These are phyloP conservation scores for Eupithecia subumbrata DNA, from an alignment of 2,888 invertebrate genomes.

Conservation along the genomic window DNA sequence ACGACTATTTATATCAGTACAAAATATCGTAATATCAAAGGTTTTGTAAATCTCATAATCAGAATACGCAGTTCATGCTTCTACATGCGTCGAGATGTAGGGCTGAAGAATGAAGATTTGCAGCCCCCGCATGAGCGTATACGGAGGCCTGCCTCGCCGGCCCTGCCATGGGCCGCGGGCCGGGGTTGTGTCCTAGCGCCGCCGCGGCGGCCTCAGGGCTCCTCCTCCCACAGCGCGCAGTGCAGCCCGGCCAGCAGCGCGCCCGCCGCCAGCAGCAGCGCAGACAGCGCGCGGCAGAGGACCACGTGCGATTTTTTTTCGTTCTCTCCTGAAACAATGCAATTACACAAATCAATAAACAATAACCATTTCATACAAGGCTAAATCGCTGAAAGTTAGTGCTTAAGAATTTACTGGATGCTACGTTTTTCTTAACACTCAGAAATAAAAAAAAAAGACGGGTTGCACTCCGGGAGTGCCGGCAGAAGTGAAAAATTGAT, in stretches of 20 bases:
- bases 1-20: background rate
- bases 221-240: constrained; percentile 52
- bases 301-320: constrained; percentile 53
- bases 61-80: background rate
- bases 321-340: constrained; percentile 67
- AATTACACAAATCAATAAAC: background rate
- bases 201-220: constrained; percentile 48
- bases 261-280: constrained; percentile 52
- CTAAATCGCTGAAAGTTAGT: background rate
- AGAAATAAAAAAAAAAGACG: background rate
- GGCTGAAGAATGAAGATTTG: background rate
- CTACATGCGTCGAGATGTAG: background rate
- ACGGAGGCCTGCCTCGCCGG: background rate
- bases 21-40: constrained; percentile 7
- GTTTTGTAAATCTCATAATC: background rate
- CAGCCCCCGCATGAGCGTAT: background rate
- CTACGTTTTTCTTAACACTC: background rate
- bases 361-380: background rate
- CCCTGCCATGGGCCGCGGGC: background rate
- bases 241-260: constrained; percentile 48
- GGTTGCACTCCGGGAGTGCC: no score
- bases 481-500: no score
- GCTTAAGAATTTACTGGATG: background rate
- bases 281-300: constrained; percentile 59
- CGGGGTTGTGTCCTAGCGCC: background rate